A percentile compares a stretch with the other conserved stretches of the same genome.
These are phyloP conservation scores for Gibbula magus DNA, from an alignment of 2,888 invertebrate genomes.

Conservation along the genomic window DNA sequence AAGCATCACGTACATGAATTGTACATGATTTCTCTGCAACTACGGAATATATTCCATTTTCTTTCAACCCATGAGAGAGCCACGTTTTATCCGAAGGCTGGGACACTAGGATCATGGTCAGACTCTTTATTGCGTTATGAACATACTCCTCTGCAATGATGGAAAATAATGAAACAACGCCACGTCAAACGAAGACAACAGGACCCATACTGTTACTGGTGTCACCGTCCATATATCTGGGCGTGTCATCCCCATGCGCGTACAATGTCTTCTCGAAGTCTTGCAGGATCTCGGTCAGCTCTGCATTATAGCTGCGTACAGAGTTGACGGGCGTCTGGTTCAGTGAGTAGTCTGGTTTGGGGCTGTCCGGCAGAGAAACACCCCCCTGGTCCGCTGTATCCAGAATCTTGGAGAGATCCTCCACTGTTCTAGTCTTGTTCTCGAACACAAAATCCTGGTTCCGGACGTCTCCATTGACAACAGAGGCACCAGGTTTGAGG, in stretches of 20 bases:
- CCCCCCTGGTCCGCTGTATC: neutral
- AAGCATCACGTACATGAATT: no score
- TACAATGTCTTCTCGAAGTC: constrained; percentile 36
- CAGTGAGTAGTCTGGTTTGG: constrained; percentile 30
- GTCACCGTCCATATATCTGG: neutral
- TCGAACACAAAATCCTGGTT: neutral
- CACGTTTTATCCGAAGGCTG: no score
- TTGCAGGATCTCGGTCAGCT: constrained; percentile 28
- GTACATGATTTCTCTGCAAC: no score
- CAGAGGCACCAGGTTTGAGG: neutral
- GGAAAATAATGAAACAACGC: no score
- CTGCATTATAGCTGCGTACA: constrained; percentile 26
- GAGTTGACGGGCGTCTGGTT: constrained; percentile 6
- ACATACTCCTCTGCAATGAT: no score
- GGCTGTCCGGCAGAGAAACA: neutral
- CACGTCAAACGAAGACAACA: constrained; percentile 27
- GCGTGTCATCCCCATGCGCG: constrained; percentile 25
- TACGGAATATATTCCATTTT: no score
- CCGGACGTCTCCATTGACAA: neutral
- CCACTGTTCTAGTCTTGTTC: neutral
- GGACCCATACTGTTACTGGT: neutral
- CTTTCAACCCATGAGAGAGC: no score
- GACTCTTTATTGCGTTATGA: no score
- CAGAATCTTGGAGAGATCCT: neutral
- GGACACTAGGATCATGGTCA: no score